Evolutionary conservation across 1,140 invertebrate species (phyloP).

Genomic region (Doryteuthis pealeii): DNA sequence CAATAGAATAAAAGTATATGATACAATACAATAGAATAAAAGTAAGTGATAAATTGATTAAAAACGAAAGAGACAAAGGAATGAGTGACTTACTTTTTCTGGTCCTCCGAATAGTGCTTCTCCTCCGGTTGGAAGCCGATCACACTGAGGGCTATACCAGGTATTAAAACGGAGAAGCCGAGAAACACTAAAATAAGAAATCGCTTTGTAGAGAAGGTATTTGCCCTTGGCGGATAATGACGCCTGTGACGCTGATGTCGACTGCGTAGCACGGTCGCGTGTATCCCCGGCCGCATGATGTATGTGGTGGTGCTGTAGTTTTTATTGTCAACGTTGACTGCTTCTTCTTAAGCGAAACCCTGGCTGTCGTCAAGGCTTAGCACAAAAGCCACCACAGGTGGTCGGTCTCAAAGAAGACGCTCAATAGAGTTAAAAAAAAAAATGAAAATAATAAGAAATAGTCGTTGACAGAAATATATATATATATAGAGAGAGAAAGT

Average conservation of each 20-base stretch:
- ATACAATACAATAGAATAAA: no score
- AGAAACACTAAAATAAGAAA: background rate
- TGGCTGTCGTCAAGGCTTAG: no score
- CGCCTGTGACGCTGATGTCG: background rate
- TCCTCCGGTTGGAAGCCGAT: background rate
- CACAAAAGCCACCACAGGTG: no score
- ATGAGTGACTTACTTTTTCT: background rate
- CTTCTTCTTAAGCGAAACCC: no score
- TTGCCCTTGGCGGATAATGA: background rate
- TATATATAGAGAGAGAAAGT: no score
- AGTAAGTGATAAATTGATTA: no score
- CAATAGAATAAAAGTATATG: no score
- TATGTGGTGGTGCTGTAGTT: background rate
- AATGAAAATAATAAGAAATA: no score
- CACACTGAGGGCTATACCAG: background rate
- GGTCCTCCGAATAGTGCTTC: background rate
- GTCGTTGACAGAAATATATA: no score
- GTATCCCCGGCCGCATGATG: background rate
- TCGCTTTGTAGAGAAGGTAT: background rate
- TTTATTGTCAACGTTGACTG: background rate
- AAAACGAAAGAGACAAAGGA: no score
- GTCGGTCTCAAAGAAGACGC: no score
- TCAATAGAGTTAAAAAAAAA: no score
- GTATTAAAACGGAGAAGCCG: background rate
- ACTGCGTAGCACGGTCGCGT: constrained; percentile 1